Percentiles rank a stretch among this genome's conserved stretches.
phyloP scores from a whole-genome alignment of 2,797 vertebrate species.

The Lacerta viridis region DNA sequence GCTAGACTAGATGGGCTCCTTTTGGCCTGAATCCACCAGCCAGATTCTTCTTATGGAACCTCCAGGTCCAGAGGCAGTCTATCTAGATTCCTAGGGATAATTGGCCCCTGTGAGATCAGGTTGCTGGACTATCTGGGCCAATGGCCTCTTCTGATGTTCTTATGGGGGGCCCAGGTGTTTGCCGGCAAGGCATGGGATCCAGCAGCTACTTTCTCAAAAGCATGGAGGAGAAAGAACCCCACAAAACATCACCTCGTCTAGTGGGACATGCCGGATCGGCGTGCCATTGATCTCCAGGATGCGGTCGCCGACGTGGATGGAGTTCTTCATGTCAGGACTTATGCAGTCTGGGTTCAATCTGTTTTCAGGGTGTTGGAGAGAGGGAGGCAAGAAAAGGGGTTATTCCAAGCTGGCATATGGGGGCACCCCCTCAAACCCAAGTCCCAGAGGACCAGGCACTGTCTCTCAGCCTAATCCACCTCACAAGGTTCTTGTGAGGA shows the following conservation, averaged over 20 bases:
- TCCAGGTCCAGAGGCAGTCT: too few species aligned
- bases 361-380: slow-evolving; percentile 17
- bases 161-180: too few species aligned
- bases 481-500: too few species aligned
- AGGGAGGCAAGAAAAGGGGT: background rate
- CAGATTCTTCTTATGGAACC: background rate
- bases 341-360: slow-evolving; percentile 93
- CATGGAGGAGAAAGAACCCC: accelerated
- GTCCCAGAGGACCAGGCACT: background rate
- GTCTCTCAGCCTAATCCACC: too few species aligned
- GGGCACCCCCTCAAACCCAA: background rate
- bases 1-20: too few species aligned
- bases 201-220: too few species aligned
- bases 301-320: slow-evolving; percentile 95
- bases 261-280: slow-evolving; percentile 92
- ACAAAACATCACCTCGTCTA: slow-evolving; percentile 88
- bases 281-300: slow-evolving; percentile 98
- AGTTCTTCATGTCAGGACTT: slow-evolving; percentile 96
- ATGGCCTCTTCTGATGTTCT: too few species aligned
- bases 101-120: background rate
- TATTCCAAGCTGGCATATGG: background rate
- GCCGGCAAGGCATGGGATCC: accelerated
- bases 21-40: too few species aligned
- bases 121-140: background rate
- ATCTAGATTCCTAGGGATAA: background rate